These are phyloP conservation scores for Microctonus hyperodae DNA, from an alignment of 2,888 invertebrate genomes.

Conservation along the genomic window DNA sequence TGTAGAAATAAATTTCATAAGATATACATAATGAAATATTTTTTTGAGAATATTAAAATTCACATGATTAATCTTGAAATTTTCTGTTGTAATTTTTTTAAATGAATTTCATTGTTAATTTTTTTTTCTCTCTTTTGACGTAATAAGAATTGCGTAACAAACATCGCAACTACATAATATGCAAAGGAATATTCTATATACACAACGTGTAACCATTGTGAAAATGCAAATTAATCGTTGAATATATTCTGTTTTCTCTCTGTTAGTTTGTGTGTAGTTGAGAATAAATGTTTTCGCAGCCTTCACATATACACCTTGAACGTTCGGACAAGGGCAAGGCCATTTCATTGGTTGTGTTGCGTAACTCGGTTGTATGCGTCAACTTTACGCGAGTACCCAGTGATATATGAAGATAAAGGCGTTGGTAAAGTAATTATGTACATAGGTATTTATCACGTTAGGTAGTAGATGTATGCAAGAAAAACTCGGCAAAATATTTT, in stretches of 20 bases:
- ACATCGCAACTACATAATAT: background rate
- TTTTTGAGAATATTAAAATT: background rate
- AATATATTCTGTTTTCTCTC: no score
- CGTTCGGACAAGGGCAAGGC: slow-evolving; percentile 44
- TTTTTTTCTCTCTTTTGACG: no score
- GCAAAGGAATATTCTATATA: background rate
- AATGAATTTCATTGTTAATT: no score
- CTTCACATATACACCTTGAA: slow-evolving; percentile 42
- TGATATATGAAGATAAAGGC: background rate
- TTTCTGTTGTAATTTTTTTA: no score
- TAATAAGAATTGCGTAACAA: background rate
- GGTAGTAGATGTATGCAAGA: background rate
- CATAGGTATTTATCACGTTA: background rate
- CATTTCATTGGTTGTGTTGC: slow-evolving; percentile 37
- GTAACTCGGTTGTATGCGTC: slow-evolving; percentile 32
- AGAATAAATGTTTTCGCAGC: slow-evolving; percentile 9
- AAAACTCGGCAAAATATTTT: background rate
- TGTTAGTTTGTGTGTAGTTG: no score
- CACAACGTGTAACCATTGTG: slow-evolving; percentile 2
- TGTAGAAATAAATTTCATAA: background rate
- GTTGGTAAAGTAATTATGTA: background rate
- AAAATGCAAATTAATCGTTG: slow-evolving; percentile 39
- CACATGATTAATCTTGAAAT: no score
- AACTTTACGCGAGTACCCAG: slow-evolving; percentile 21
- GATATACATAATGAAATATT: background rate